Evolutionary conservation across 2,113 vertebrate species (phyloP).

Genomic region (Chamaetylas fuelleborni): DNA sequence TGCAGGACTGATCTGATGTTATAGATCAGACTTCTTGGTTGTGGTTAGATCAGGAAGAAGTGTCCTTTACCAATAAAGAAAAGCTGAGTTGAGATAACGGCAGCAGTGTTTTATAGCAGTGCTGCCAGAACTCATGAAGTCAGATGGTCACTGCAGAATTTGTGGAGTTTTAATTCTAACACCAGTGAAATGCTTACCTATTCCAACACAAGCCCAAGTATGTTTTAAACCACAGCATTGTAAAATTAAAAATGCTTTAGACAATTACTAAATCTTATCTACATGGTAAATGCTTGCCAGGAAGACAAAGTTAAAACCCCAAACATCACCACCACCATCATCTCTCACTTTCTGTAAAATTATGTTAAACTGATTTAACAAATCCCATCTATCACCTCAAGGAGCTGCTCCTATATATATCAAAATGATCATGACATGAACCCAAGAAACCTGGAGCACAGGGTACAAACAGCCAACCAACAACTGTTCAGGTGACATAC

Average conservation of each 20-base stretch:
- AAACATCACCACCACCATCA: background rate
- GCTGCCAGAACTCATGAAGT: background rate
- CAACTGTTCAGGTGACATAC: background rate
- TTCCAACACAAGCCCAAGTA: background rate
- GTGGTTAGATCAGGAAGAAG: background rate
- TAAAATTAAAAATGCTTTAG: background rate
- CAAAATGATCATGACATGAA: background rate
- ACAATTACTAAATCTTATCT: background rate
- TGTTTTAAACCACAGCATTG: fast-evolving
- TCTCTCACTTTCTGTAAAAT: background rate
- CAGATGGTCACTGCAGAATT: background rate
- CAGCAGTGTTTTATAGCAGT: background rate
- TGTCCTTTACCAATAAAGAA: background rate
- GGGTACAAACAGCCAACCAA: background rate
- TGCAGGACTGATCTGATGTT: background rate
- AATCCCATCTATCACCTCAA: background rate
- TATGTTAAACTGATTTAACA: background rate
- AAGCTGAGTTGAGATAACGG: background rate
- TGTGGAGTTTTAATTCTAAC: background rate
- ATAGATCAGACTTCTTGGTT: background rate
- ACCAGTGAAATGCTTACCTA: background rate
- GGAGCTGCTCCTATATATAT: background rate
- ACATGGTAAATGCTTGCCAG: background rate
- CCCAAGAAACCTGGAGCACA: background rate
- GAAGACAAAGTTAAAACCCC: background rate